Conservation (phyloP, 2,888 invertebrate genomes). For the Scrobipalpa costella region DNA sequence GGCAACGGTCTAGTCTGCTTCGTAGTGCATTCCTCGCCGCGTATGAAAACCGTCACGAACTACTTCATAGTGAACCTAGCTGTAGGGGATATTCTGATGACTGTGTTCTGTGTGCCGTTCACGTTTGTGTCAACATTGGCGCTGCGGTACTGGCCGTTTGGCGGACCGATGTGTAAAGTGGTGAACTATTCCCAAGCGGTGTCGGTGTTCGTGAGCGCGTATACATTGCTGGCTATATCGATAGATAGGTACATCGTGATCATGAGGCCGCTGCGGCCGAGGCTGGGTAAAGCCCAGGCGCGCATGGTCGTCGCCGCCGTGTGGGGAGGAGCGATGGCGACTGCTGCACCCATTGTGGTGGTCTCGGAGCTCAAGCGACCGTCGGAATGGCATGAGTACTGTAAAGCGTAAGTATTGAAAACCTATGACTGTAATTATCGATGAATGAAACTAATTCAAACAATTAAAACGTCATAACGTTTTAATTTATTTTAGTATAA, state of each 20-base stretch:
- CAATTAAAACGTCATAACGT: neutral
- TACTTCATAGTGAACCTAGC: conserved; percentile 95
- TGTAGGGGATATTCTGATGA: conserved; percentile 94
- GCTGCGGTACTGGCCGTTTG: conserved; percentile 94
- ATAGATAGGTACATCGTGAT: conserved; percentile 95
- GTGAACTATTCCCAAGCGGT: conserved; percentile 92
- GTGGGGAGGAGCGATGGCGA: conserved; percentile 88
- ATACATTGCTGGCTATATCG: conserved; percentile 94
- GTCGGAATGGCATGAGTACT: conserved; percentile 81
- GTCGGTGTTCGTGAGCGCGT: conserved; percentile 92
- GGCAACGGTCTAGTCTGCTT: conserved; percentile 93
- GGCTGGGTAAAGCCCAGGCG: conserved; percentile 87
- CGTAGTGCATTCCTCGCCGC: conserved; percentile 89
- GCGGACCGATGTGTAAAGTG: conserved; percentile 88
- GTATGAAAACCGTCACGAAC: conserved; percentile 96
- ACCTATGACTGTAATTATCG: neutral
- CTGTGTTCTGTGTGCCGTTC: conserved; percentile 94
- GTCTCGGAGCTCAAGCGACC: conserved; percentile 86
- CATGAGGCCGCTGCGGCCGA: conserved; percentile 91
- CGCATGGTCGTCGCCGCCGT: conserved; percentile 85
- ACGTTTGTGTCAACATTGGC: conserved; percentile 91
- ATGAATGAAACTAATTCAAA: neutral
- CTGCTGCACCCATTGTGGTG: conserved; percentile 90
- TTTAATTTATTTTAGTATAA: too few relatives aligned
- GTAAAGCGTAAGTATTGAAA: conserved; percentile 82